A percentile compares a stretch with the other conserved stretches of the same genome.
Conservation (phyloP, 2,888 invertebrate species). For the Calliopum simillimum region DNA sequence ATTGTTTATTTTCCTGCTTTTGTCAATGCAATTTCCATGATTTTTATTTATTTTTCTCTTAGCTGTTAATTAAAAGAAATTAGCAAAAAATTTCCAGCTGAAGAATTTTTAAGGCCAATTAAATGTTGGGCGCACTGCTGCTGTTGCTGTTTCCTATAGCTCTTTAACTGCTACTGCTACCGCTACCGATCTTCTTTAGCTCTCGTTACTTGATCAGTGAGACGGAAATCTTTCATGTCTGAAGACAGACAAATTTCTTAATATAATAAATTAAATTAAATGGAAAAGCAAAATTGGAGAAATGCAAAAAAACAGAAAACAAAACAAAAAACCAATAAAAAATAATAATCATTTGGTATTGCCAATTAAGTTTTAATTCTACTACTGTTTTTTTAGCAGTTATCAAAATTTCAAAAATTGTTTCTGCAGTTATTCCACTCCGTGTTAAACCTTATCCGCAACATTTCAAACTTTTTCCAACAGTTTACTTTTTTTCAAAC, state of each 20-base stretch:
- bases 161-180: not conserved
- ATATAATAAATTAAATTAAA: conserved; percentile 17
- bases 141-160: not conserved
- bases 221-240: conserved; percentile 25
- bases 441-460: no score
- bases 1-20: conserved; percentile 30
- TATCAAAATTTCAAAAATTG: no score
- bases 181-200: not conserved
- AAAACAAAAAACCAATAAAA: no score
- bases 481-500: no score
- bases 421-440: no score
- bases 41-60: not conserved
- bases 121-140: conserved; percentile 3
- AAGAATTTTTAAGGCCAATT: conserved; percentile 27
- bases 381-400: no score
- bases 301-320: conserved; percentile 25
- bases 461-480: no score
- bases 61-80: not conserved
- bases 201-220: conserved; percentile 11
- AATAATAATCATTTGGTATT: no score
- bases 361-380: no score
- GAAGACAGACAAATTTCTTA: not conserved
- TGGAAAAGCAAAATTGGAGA: conserved; percentile 36
- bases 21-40: not conserved
- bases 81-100: conserved; percentile 25